A percentile compares a stretch with the other conserved stretches of the same genome.
These are phyloP conservation scores for Chelmon rostratus DNA, from an alignment of 2,797 vertebrate species.

Conservation along the genomic window DNA sequence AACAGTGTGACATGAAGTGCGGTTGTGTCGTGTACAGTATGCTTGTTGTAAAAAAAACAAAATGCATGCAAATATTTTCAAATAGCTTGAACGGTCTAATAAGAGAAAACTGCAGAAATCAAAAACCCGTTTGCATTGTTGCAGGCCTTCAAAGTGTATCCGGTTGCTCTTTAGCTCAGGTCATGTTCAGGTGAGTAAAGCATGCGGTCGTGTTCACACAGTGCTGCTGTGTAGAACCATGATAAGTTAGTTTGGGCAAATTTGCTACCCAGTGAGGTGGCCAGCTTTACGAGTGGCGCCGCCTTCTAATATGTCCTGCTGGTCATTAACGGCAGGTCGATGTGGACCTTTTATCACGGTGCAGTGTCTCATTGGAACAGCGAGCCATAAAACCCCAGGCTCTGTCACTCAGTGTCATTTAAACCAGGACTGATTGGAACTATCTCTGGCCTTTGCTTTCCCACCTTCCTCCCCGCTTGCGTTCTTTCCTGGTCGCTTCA, in stretches of 20 bases:
- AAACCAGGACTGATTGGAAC: constrained; percentile 97
- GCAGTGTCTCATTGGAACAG: constrained; percentile 88
- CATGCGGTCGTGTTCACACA: constrained; percentile 32
- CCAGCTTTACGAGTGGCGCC: constrained; percentile 82
- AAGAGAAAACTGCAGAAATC: constrained; percentile 1
- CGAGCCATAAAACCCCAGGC: constrained; percentile 92
- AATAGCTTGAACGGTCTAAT: not conserved
- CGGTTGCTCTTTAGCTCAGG: constrained; percentile 30
- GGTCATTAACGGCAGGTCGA: constrained; percentile 93
- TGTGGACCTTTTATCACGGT: constrained; percentile 91
- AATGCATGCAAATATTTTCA: not conserved
- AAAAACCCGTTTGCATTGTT: not conserved
- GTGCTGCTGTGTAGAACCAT: constrained; percentile 20
- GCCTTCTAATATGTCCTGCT: constrained; percentile 91
- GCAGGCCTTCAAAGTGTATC: constrained; percentile 9
- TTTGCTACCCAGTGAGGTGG: constrained; percentile 62
- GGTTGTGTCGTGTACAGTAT: not conserved
- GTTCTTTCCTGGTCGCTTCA: constrained; percentile 77
- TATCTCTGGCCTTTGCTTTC: constrained; percentile 94
- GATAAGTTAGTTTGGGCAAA: constrained; percentile 57
- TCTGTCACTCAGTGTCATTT: constrained; percentile 99
- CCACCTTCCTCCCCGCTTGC: constrained; percentile 72
- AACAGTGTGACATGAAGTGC: not conserved
- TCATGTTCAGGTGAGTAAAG: constrained; percentile 33
- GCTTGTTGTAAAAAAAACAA: not conserved